phyloP scores from a whole-genome alignment of 1,140 invertebrate genomes.

The Drosophila parvula region DNA sequence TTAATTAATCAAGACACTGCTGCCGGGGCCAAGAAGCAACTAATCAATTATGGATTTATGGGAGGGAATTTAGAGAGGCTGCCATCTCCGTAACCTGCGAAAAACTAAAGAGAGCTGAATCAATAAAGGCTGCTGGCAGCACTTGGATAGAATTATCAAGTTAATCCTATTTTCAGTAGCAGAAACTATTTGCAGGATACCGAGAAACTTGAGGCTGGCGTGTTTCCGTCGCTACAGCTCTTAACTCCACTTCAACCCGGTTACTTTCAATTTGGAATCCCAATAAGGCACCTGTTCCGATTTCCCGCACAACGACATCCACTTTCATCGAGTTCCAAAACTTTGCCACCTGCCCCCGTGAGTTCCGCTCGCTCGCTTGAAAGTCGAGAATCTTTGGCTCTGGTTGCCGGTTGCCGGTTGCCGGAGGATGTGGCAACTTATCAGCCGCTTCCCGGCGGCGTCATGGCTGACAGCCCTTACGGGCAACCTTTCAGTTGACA shows the following conservation, averaged over 20 bases:
- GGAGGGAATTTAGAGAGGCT: not conserved
- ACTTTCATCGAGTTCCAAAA: constrained; percentile 23
- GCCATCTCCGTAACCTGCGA: not conserved
- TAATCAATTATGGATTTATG: constrained; percentile 37
- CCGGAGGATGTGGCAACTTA: constrained; percentile 23
- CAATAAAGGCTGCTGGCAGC: not conserved
- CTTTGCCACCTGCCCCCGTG: constrained; percentile 3
- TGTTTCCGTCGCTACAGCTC: not conserved
- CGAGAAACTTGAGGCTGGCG: not conserved
- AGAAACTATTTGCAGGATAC: constrained; percentile 7
- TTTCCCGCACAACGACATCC: constrained; percentile 9
- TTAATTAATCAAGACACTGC: constrained; percentile 59
- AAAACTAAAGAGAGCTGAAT: not conserved
- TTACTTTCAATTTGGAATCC: constrained; percentile 10
- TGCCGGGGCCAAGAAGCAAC: constrained; percentile 20
- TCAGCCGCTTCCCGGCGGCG: constrained; percentile 12
- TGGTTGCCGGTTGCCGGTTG: not conserved
- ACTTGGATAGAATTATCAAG: not conserved
- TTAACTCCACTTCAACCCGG: not conserved
- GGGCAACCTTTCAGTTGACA: constrained; percentile 46
- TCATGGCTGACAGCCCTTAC: constrained; percentile 33
- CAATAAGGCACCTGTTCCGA: constrained; percentile 3
- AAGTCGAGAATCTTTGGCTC: constrained; percentile 1
- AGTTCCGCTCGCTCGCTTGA: not conserved
- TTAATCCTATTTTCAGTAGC: constrained; percentile 3